These are phyloP conservation scores for Beroe forskalii DNA, from an alignment of 37 sponge, comb jelly and placozoan genomes.

Conservation along the genomic window DNA sequence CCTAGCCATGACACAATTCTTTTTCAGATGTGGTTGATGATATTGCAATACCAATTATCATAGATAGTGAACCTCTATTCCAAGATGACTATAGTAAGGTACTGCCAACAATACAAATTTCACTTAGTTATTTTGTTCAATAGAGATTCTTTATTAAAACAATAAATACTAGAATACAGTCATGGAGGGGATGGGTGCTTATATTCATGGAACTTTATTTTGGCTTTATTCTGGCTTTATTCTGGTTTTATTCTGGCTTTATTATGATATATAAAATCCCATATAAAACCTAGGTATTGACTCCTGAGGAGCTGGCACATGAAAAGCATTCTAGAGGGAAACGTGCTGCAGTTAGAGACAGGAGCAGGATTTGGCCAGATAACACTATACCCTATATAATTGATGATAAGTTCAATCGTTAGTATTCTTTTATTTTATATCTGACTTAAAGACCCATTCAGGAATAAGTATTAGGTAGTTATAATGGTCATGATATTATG, in stretches of 20 bases:
- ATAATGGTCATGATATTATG: too few species aligned
- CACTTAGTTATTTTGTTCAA: too few species aligned
- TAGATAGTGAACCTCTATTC: constrained; percentile 56
- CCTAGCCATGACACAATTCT: too few species aligned
- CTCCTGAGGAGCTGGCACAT: constrained; percentile 31
- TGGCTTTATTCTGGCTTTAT: too few species aligned
- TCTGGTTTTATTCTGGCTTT: too few species aligned
- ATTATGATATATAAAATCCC: too few species aligned
- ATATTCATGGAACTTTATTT: too few species aligned
- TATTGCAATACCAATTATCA: constrained; percentile 15
- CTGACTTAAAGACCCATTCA: too few species aligned
- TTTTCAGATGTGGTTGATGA: constrained; percentile 62
- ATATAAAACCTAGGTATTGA: constrained; percentile 26
- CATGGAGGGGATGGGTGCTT: too few species aligned
- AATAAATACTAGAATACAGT: too few species aligned
- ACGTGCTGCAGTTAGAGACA: constrained; percentile 26
- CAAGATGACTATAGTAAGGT: constrained; percentile 63
- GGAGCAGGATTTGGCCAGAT: constrained; percentile 56
- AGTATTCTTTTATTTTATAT: neutral
- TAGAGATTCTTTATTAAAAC: too few species aligned
- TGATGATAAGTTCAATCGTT: neutral
- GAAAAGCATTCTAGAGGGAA: neutral
- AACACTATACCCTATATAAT: constrained; percentile 40
- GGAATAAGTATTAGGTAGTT: too few species aligned
- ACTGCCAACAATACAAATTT: neutral